Base-by-base conservation (phyloP, 2,797 vertebrate genomes). In the Sebastiscus tertius region DNA sequence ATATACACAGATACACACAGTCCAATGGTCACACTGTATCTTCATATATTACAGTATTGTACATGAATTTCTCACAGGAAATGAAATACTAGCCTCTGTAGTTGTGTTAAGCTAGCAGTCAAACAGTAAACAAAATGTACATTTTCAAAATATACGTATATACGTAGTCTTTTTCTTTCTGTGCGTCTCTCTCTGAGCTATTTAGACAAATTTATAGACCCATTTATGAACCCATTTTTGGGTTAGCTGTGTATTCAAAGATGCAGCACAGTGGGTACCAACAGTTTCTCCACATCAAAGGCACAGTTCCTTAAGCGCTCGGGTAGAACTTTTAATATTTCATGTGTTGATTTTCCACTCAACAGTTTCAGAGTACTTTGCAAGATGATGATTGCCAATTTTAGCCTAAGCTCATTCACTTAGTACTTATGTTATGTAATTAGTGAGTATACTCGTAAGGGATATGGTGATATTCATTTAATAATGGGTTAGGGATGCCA, bases 261-360 rank as follows among this genome's bases (percentile, higher is more conserved):
- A 86, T 34, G 83, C 80, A 62, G 87, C 80, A 69, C 66, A 72
- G 58, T 68, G 33, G n/a, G 75, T 72, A 74, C 42, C 16, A 75
- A 87, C 80, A 76, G 54, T 68, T 84, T 60, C 81, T 82, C 52
- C 78, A 86, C 89, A 81, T 92, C 83, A 92, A 88, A 89, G 60
- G 8, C 85, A 72, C 56, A 8, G 54, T 49, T 84, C 65, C 83
- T 77, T 66, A 69, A 86, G 84, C 74, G 8, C 79, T 77, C 46
- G 56, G 78, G 70, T 72, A 68, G 67, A 86, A 75, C 13, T 85
- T 92, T 92, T 75, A 93, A 94, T 93, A 90, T 92, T 93, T 93
- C 64, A 94, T 90, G 75, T 70, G 79, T 84, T 83, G 79, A 76
- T 87, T 93, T 90, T 88, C 72, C 75, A 85, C 80, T 84, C 58